These are phyloP conservation scores for Aphis craccivora DNA, from an alignment of 1,140 invertebrate genomes.

Conservation along the genomic window DNA sequence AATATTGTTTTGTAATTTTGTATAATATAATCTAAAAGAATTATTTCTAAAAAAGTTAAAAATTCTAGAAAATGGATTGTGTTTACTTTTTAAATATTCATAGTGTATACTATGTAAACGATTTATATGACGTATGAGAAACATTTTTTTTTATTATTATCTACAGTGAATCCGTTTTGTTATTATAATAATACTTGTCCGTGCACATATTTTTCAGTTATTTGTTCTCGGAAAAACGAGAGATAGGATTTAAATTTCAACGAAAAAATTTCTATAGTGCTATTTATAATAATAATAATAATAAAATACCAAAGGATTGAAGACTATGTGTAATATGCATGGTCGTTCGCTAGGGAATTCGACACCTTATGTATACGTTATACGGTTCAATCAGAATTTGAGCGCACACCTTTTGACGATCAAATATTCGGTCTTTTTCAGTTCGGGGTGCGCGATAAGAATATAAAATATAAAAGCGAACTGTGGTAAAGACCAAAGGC, in stretches of 20 bases:
- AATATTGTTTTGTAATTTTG: not conserved
- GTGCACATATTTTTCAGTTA: not conserved
- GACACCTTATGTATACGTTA: not conserved
- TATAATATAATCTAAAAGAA: not conserved
- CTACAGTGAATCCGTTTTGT: not conserved
- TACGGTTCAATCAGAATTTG: conserved; percentile 48
- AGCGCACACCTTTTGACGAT: conserved; percentile 36
- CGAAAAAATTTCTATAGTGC: not conserved
- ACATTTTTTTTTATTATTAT: not conserved
- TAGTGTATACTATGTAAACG: not conserved
- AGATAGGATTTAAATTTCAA: not conserved
- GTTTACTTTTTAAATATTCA: not conserved
- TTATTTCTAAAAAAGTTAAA: not conserved
- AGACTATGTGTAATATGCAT: not conserved
- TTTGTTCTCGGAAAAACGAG: not conserved
- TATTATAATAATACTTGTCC: not conserved
- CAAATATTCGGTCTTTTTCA: conserved; percentile 43
- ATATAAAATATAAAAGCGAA: conserved; percentile 32
- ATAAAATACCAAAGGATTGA: not conserved
- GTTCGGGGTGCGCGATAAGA: conserved; percentile 1
- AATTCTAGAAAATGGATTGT: not conserved
- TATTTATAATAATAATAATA: conserved; percentile 3
- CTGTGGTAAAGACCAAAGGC: not conserved
- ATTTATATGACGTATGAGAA: not conserved
- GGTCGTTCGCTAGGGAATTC: conserved; percentile 22